Percentiles rank a stretch among this genome's conserved stretches.
Conservation (phyloP, 2,113 vertebrate genomes). For the Vidua chalybeata region DNA sequence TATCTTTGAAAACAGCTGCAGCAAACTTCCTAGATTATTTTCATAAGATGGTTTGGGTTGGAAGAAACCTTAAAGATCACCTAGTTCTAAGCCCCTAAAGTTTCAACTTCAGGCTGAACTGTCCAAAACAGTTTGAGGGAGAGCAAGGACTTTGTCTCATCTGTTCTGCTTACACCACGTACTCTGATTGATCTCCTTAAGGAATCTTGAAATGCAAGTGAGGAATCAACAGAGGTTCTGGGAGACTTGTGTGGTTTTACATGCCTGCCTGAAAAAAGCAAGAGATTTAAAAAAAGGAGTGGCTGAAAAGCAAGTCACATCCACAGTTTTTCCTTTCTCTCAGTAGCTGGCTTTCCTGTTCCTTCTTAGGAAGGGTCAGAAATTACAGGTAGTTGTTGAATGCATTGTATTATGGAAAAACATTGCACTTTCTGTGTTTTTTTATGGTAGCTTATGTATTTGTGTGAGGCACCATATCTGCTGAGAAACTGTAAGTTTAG, state of each 20-base stretch:
- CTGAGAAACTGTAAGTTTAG: not conserved
- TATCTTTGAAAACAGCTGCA: not conserved
- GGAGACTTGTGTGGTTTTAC: not conserved
- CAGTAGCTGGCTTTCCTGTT: not conserved
- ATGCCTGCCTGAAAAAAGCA: not conserved
- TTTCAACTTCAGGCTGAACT: not conserved
- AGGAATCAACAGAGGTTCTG: not conserved
- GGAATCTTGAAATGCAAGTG: not conserved
- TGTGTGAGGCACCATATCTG: not conserved
- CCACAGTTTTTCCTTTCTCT: not conserved
- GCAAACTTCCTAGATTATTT: not conserved
- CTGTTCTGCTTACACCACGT: not conserved
- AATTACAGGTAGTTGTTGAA: not conserved
- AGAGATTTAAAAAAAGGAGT: not conserved
- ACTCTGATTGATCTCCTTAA: not conserved
- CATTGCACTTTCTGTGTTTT: not conserved
- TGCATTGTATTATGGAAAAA: not conserved
- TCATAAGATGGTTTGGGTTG: not conserved
- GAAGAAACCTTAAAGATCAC: not conserved
- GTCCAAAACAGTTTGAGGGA: not conserved
- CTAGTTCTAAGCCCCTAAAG: not conserved
- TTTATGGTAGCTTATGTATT: not conserved
- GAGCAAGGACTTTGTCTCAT: not conserved
- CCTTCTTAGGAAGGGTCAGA: not conserved
- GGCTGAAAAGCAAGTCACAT: not conserved